Evolutionary conservation across 2,113 vertebrate species (phyloP).

Genomic region (Fregata magnificens): DNA sequence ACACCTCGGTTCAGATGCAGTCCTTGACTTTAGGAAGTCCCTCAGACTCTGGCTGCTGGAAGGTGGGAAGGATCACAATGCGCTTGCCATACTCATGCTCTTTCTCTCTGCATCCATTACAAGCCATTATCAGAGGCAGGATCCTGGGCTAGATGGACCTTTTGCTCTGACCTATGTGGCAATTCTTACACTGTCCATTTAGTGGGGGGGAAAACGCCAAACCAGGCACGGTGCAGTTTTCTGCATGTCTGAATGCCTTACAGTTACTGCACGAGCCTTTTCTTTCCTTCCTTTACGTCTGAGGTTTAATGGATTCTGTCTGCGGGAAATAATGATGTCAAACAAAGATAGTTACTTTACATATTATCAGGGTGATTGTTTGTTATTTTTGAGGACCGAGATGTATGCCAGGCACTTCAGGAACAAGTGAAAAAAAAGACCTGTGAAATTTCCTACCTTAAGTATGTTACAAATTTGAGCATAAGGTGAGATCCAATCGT

Average conservation of each 20-base stretch:
- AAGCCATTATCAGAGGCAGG: background rate
- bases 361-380: background rate
- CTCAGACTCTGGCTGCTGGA: background rate
- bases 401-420: background rate
- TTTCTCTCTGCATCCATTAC: background rate
- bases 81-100: background rate
- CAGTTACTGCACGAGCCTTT: background rate
- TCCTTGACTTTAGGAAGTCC: background rate
- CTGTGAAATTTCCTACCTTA: background rate
- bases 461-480: background rate
- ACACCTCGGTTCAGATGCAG: background rate
- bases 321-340: background rate
- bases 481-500: background rate
- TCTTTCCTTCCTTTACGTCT: background rate
- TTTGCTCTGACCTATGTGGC: background rate
- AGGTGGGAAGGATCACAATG: background rate
- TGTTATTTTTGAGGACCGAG: background rate
- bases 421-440: background rate
- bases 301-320: background rate
- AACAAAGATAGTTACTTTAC: background rate
- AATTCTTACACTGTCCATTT: background rate
- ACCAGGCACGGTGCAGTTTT: background rate
- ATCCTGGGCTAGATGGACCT: background rate
- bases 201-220: accelerated
- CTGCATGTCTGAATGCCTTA: background rate